Percentiles rank a stretch among this genome's conserved stretches.
Conservation (phyloP, 2,888 invertebrate genomes). For the Caenorhabditis sulstoni region DNA sequence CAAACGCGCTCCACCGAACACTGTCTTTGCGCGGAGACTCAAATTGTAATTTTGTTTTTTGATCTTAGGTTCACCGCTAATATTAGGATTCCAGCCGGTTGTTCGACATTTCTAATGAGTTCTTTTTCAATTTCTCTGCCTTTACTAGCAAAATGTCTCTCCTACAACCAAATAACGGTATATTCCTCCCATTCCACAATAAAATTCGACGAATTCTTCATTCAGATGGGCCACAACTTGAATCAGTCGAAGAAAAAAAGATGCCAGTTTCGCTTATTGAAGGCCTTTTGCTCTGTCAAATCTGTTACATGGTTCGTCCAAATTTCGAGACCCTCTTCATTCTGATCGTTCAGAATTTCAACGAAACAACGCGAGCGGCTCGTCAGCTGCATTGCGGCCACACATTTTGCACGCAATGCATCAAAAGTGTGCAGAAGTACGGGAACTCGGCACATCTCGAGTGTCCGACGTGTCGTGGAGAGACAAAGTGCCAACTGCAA, state of each 20-base stretch:
- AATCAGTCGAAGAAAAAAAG: background rate
- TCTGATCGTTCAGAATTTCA: conserved; percentile 30
- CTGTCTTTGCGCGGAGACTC: background rate
- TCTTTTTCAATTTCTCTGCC: background rate
- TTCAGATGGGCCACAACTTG: background rate
- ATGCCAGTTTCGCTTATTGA: conserved; percentile 2
- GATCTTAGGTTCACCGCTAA: background rate
- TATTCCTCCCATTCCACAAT: background rate
- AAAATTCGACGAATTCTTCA: background rate
- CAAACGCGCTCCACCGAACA: conserved; percentile 19
- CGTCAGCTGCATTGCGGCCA: conserved; percentile 43
- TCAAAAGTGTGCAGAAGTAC: conserved; percentile 27
- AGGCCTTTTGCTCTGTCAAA: conserved; percentile 17
- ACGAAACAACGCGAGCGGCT: conserved; percentile 33
- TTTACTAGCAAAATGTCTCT: background rate
- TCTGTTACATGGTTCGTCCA: conserved; percentile 32
- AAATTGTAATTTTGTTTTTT: conserved; percentile 8
- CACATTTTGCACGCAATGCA: conserved; percentile 41
- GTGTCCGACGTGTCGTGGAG: conserved; percentile 43
- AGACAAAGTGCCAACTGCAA: conserved; percentile 18
- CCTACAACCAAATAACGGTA: background rate
- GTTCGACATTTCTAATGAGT: background rate
- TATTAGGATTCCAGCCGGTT: background rate
- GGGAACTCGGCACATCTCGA: conserved; percentile 27
- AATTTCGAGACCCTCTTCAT: background rate